Percentiles rank a stretch among this genome's conserved stretches.
Conservation (phyloP, 2,888 invertebrate genomes). For the Drosophila monieri region DNA sequence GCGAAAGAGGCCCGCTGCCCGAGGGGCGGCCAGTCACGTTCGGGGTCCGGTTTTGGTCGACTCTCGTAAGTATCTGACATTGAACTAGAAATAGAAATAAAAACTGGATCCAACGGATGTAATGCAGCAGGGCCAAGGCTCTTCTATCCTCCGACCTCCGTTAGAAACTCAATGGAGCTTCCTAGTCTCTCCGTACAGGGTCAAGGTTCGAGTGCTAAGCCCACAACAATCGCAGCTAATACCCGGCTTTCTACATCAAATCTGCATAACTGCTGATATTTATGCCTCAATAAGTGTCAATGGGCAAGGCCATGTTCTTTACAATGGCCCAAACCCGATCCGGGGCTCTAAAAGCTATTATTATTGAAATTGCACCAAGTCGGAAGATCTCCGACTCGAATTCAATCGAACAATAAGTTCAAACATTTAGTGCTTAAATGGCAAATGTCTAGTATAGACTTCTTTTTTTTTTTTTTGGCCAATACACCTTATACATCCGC, state of each 20-base stretch:
- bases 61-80: constrained; percentile 38
- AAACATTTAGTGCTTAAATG: constrained; percentile 13
- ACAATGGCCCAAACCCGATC: constrained; percentile 3
- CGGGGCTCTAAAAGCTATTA: constrained; percentile 18
- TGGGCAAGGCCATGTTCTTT: constrained; percentile 10
- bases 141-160: background rate
- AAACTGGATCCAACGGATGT: constrained; percentile 27
- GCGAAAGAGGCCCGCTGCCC: constrained; percentile 17
- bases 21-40: constrained; percentile 35
- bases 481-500: constrained; percentile 32
- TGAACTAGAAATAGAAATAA: constrained; percentile 29
- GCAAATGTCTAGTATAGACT: constrained; percentile 6
- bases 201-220: constrained; percentile 24
- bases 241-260: constrained; percentile 22
- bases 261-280: constrained; percentile 30
- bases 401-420: constrained; percentile 3
- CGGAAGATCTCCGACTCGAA: constrained; percentile 7
- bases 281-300: constrained; percentile 36
- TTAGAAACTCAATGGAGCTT: background rate
- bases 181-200: background rate
- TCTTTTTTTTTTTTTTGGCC: too few species aligned
- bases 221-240: constrained; percentile 24
- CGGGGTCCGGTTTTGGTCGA: constrained; percentile 6
- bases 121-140: constrained; percentile 21
- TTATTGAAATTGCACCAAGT: constrained; percentile 35